Percentiles rank a stretch among this genome's conserved stretches.
phyloP scores from a whole-genome alignment of 2,797 vertebrate genomes.

The Lagorchestes hirsutus region DNA sequence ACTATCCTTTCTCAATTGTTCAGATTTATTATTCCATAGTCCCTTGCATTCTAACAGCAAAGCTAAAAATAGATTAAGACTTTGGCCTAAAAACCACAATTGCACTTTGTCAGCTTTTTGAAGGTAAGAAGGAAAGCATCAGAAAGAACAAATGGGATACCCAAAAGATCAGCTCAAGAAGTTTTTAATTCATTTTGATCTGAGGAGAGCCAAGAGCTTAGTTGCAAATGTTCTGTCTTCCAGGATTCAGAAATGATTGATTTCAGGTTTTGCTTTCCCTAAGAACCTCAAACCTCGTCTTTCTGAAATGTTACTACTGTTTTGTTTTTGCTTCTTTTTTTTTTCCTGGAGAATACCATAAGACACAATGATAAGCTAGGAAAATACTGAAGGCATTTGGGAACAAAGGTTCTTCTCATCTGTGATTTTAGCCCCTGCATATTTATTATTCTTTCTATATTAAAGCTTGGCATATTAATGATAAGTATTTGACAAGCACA shows the following conservation, averaged over 20 bases:
- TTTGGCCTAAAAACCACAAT: background rate
- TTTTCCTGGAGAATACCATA: background rate
- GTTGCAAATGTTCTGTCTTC: background rate
- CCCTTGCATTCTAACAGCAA: background rate
- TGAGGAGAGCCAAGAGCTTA: background rate
- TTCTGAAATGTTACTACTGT: background rate
- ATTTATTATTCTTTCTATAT: constrained; percentile 39
- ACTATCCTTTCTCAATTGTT: background rate
- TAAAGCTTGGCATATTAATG: constrained; percentile 4
- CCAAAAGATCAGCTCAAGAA: background rate
- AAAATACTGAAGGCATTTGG: constrained; percentile 32
- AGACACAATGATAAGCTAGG: background rate
- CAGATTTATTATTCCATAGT: background rate
- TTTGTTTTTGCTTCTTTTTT: constrained; percentile 5
- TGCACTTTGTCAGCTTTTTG: background rate
- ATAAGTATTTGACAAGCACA: background rate
- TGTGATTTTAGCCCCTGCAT: constrained; percentile 49
- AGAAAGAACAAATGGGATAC: background rate
- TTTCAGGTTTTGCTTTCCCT: background rate
- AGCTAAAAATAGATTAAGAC: background rate
- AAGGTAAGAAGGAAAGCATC: background rate
- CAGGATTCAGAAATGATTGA: background rate
- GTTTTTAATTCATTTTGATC: background rate
- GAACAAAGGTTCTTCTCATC: constrained; percentile 48
- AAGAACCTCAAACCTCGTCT: background rate